These are phyloP conservation scores for Ptyas mucosa DNA, from an alignment of 2,113 vertebrate species.

Conservation along the genomic window DNA sequence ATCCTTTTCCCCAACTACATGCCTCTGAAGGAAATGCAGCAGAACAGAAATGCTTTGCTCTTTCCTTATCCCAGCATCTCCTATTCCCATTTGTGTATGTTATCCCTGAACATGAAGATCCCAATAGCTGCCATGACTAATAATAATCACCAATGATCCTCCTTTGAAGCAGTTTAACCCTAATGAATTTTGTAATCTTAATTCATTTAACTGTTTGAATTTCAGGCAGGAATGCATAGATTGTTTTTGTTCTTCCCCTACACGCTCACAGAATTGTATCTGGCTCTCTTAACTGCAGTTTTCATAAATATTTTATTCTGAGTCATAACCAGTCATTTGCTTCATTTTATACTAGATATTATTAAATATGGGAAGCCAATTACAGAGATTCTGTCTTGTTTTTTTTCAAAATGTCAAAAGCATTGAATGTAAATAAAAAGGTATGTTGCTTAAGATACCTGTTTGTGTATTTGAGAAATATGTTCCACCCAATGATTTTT, in stretches of 20 bases:
- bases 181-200: neutral
- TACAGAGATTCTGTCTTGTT: neutral
- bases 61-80: neutral
- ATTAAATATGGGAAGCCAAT: neutral
- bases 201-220: neutral
- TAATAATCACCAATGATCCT: neutral
- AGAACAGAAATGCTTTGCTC: neutral
- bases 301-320: neutral
- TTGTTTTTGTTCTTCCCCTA: neutral
- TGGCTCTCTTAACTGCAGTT: neutral
- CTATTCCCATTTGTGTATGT: neutral
- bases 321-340: neutral
- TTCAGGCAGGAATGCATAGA: neutral
- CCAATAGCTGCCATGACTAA: neutral
- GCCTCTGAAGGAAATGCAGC: neutral
- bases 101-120: neutral
- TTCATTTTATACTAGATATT: neutral
- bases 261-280: neutral
- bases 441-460: conserved; percentile 28
- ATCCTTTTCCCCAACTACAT: neutral
- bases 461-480: conserved; percentile 44
- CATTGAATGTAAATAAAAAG: neutral
- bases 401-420: neutral
- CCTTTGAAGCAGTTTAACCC: neutral
- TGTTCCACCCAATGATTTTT: conserved; percentile 25